A percentile compares a stretch with the other conserved stretches of the same genome.
These are phyloP conservation scores for Caenorhabditis wallacei DNA, from an alignment of 2,888 invertebrate genomes.

Conservation along the genomic window DNA sequence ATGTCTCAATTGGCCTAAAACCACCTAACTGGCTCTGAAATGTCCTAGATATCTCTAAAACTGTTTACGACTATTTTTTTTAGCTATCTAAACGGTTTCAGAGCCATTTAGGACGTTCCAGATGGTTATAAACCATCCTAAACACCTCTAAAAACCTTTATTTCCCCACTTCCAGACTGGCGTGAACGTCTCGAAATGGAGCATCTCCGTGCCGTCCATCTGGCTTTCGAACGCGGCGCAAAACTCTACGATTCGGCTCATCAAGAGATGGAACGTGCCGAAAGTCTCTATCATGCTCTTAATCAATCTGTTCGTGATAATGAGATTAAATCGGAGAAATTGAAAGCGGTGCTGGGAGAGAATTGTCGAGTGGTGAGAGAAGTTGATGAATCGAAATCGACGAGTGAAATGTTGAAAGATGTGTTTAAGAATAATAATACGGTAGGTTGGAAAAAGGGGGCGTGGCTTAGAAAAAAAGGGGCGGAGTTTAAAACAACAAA, in stretches of 20 bases:
- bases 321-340: conserved; percentile 47
- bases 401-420: conserved; percentile 44
- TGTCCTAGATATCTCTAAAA: too few species aligned
- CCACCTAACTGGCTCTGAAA: too few species aligned
- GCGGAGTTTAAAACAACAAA: too few species aligned
- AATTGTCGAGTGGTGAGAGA: conserved; percentile 25
- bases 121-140: too few species aligned
- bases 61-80: too few species aligned
- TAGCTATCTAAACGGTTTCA: too few species aligned
- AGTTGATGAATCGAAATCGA: conserved; percentile 16
- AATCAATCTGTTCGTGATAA: conserved; percentile 44
- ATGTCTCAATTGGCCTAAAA: too few species aligned
- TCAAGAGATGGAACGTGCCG: conserved; percentile 60
- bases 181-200: conserved; percentile 61
- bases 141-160: too few species aligned
- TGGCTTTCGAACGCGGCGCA: conserved; percentile 61
- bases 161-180: conserved; percentile 45
- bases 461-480: too few species aligned
- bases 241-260: conserved; percentile 58
- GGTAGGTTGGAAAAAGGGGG: conserved; percentile 4
- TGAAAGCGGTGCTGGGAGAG: conserved; percentile 20
- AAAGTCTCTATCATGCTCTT: conserved; percentile 56
- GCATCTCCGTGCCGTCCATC: conserved; percentile 58
- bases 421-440: conserved; percentile 27
- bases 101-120: too few species aligned